Conservation (phyloP, 2,113 vertebrate species). For the Pterocles orientalis region DNA sequence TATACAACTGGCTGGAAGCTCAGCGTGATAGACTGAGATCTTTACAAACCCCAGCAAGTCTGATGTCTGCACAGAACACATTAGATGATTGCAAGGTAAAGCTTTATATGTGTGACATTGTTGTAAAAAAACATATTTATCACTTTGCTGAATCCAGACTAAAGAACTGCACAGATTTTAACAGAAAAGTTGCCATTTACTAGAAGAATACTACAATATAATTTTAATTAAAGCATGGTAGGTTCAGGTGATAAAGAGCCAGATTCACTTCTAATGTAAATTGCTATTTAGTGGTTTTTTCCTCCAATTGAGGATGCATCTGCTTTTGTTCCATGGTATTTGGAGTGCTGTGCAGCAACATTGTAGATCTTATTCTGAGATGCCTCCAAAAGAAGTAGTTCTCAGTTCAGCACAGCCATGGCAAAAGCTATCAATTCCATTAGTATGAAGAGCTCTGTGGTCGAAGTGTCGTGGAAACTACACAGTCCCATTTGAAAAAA, state of each 20-base stretch:
- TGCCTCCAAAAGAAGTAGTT: background rate
- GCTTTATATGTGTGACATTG: background rate
- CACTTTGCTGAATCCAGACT: background rate
- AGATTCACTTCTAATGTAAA: background rate
- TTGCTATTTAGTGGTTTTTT: background rate
- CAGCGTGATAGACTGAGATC: constrained; percentile 76
- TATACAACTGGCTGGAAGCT: constrained; percentile 80
- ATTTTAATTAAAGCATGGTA: background rate
- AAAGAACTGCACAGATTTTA: background rate
- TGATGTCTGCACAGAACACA: constrained; percentile 69
- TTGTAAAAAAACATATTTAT: background rate
- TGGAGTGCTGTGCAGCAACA: background rate
- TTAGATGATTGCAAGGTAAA: constrained; percentile 82
- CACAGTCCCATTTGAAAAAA: background rate
- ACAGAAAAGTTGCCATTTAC: background rate
- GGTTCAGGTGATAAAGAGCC: background rate
- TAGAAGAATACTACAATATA: background rate
- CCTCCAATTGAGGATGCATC: background rate
- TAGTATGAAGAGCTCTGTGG: constrained; percentile 14
- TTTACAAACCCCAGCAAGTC: constrained; percentile 75
- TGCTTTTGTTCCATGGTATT: background rate
- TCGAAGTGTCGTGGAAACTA: background rate
- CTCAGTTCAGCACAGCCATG: background rate
- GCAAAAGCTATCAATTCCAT: background rate
- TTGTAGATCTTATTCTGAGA: background rate